These are phyloP conservation scores for Amphipyra berbera DNA, from an alignment of 2,888 invertebrate genomes.

Conservation along the genomic window DNA sequence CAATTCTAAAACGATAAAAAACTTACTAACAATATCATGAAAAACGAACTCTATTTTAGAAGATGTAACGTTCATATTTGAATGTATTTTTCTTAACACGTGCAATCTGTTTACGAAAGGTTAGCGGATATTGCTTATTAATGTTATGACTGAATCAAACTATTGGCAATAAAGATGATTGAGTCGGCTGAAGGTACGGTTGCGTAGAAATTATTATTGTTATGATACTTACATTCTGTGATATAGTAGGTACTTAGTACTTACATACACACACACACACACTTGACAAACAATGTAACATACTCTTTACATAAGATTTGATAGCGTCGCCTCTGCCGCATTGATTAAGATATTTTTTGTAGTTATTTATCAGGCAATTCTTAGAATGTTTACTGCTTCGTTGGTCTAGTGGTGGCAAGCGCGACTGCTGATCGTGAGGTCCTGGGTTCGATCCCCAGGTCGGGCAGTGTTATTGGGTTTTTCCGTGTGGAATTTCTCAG, in stretches of 20 bases:
- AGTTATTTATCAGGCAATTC: conserved; percentile 15
- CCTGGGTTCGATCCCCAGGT: too few relatives aligned
- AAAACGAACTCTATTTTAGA: conserved; percentile 39
- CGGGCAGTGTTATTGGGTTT: too few relatives aligned
- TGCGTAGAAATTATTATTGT: conserved; percentile 39
- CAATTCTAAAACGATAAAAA: conserved; percentile 42
- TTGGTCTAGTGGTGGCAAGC: too few relatives aligned
- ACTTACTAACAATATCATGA: neutral
- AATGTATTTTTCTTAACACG: conserved; percentile 66
- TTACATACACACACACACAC: neutral
- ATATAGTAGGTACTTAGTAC: neutral
- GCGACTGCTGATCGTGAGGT: too few relatives aligned
- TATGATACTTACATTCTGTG: conserved; percentile 26
- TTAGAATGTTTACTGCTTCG: too few relatives aligned
- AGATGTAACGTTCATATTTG: conserved; percentile 53
- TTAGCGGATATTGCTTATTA: conserved; percentile 87
- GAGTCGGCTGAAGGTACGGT: conserved; percentile 65
- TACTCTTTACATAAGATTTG: conserved; percentile 6
- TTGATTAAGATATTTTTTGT: conserved; percentile 18
- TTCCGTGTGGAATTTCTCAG: too few relatives aligned
- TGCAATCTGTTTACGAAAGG: conserved; percentile 80
- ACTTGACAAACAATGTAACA: conserved; percentile 15
- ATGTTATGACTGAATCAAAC: conserved; percentile 81
- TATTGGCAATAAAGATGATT: conserved; percentile 84
- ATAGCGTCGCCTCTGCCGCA: neutral